phyloP scores from a whole-genome alignment of 2,888 invertebrate genomes.

The Teinopalpus imperialis region DNA sequence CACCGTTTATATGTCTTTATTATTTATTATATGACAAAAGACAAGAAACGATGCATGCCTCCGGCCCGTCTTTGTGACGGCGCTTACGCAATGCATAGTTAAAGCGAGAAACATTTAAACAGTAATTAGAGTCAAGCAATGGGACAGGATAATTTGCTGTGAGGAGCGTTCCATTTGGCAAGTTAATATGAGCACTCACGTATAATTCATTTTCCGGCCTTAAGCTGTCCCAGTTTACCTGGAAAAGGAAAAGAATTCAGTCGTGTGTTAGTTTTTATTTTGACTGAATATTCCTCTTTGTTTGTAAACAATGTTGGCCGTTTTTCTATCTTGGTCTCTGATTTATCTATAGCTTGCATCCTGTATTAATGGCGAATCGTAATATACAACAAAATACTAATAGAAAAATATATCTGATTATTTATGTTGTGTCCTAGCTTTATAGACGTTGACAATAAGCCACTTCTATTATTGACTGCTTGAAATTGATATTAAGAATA shows the following conservation, averaged over 20 bases:
- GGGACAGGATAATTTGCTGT: conserved; percentile 32
- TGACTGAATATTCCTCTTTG: conserved; percentile 49
- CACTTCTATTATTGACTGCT: too few relatives aligned
- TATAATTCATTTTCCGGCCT: conserved; percentile 81
- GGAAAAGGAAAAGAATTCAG: conserved; percentile 71
- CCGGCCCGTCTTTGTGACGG: too few relatives aligned
- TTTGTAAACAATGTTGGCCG: conserved; percentile 25
- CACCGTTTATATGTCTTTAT: too few relatives aligned
- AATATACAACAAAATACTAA: too few relatives aligned
- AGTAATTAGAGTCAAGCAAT: conserved; percentile 43
- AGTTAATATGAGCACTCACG: conserved; percentile 67
- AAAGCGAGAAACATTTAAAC: conserved; percentile 30
- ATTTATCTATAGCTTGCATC: too few relatives aligned
- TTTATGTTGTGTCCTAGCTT: too few relatives aligned
- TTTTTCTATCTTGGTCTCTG: conserved; percentile 1
- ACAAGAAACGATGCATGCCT: too few relatives aligned
- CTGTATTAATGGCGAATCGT: too few relatives aligned
- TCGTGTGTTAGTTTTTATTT: conserved; percentile 48
- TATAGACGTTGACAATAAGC: too few relatives aligned
- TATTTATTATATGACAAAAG: too few relatives aligned
- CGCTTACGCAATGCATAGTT: not conserved
- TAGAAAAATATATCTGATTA: too few relatives aligned
- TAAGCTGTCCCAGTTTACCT: conserved; percentile 82
- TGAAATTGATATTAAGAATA: too few relatives aligned
- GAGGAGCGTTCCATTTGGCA: conserved; percentile 48